phyloP scores from a whole-genome alignment of 2,113 vertebrate species.

The Pelecanoides urinatrix region DNA sequence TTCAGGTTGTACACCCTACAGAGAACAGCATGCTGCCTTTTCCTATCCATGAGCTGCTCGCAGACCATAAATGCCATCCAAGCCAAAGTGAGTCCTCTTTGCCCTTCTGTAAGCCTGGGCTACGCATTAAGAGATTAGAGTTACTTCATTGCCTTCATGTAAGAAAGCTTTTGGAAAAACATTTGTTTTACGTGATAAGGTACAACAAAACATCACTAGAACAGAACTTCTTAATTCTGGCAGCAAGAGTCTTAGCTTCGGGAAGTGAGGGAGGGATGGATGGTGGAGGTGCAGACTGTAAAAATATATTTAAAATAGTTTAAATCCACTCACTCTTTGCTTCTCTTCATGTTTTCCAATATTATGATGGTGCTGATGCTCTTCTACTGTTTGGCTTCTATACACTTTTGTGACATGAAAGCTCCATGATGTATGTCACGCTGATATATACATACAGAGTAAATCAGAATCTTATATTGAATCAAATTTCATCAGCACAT shows the following conservation, averaged over 20 bases:
- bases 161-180: constrained; percentile 2
- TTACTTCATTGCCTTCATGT: not conserved
- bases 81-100: not conserved
- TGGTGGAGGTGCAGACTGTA: not conserved
- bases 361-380: not conserved
- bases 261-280: not conserved
- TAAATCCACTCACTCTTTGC: not conserved
- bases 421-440: not conserved
- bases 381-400: not conserved
- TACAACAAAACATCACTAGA: not conserved
- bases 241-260: not conserved
- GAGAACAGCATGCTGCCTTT: not conserved
- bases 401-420: not conserved
- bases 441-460: not conserved
- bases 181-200: not conserved
- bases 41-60: not conserved
- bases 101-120: not conserved
- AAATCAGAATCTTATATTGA: not conserved
- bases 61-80: constrained; percentile 3
- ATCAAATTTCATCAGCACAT: not conserved
- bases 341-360: not conserved
- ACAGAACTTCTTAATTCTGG: not conserved
- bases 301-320: not conserved
- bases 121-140: not conserved
- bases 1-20: not conserved